phyloP scores from a whole-genome alignment of 2,888 invertebrate species.

The Odontocolon sp. region DNA sequence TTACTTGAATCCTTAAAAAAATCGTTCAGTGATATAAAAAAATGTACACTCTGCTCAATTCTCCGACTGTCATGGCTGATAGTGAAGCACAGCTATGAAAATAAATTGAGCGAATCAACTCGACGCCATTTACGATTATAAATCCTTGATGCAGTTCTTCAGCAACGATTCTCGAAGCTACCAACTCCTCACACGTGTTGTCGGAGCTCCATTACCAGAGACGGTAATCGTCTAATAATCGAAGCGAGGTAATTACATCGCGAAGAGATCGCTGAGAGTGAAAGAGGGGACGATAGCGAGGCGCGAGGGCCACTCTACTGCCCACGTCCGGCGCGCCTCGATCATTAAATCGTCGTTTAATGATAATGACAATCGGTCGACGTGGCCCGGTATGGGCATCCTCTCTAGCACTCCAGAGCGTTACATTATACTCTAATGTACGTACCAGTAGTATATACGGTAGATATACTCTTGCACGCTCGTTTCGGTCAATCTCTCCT shows the following conservation, averaged over 20 bases:
- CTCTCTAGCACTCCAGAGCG: conserved; percentile 56
- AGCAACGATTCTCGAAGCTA: background rate
- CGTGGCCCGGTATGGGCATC: conserved; percentile 59
- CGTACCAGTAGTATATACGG: conserved; percentile 23
- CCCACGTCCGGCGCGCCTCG: conserved; percentile 75
- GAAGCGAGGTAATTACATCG: conserved; percentile 64
- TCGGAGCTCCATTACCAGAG: conserved; percentile 60
- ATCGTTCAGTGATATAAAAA: too few species aligned
- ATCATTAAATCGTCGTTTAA: conserved; percentile 77
- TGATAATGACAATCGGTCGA: conserved; percentile 72
- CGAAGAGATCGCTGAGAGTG: conserved; percentile 41
- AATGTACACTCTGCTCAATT: too few species aligned
- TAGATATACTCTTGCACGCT: too few species aligned
- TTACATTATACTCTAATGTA: conserved; percentile 58
- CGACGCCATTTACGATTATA: conserved; percentile 25
- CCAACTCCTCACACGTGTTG: conserved; percentile 43
- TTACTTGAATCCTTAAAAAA: too few species aligned
- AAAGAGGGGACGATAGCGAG: conserved; percentile 25
- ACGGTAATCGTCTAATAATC: conserved; percentile 66
- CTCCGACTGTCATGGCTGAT: too few species aligned
- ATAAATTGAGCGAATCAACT: conserved; percentile 19
- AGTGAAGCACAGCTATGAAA: background rate
- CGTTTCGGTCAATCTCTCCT: too few species aligned
- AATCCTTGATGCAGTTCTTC: conserved; percentile 10
- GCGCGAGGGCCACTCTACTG: conserved; percentile 60